Percentiles rank a stretch among this genome's conserved stretches.
Evolutionary conservation across 2,888 invertebrate species (phyloP).

Genomic region (Hirtodrosophila cameraria): DNA sequence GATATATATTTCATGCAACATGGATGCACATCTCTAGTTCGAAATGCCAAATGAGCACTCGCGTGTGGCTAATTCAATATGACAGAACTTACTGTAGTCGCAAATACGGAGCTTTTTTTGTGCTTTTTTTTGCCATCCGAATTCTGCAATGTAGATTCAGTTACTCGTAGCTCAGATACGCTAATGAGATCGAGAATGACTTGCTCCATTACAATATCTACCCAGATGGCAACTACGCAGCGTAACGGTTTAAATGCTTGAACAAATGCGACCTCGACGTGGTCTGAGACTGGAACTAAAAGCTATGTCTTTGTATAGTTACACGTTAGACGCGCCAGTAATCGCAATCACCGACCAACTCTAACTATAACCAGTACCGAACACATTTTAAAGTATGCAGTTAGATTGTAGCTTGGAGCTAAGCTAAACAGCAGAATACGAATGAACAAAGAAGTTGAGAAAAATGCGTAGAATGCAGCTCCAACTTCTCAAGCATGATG

Average conservation of each 20-base stretch:
- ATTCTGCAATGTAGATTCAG: slow-evolving; percentile 19
- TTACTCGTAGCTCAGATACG: slow-evolving; percentile 15
- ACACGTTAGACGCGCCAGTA: not conserved
- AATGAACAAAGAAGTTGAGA: slow-evolving; percentile 15
- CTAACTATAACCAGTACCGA: slow-evolving; percentile 10
- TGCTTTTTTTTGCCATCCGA: slow-evolving; percentile 12
- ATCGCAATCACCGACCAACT: slow-evolving; percentile 1
- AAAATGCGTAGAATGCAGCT: slow-evolving; percentile 13
- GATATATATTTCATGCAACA: not conserved
- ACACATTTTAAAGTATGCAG: slow-evolving; percentile 4
- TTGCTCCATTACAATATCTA: slow-evolving; percentile 20
- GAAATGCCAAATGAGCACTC: slow-evolving; percentile 27
- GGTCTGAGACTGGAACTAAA: slow-evolving; percentile 22
- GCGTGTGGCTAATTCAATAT: slow-evolving; percentile 51
- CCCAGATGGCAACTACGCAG: slow-evolving; percentile 35
- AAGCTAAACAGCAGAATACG: too few species aligned
- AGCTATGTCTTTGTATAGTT: not conserved
- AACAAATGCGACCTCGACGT: slow-evolving; percentile 48
- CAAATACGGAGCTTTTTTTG: slow-evolving; percentile 1
- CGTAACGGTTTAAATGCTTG: slow-evolving; percentile 54
- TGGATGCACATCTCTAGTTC: slow-evolving; percentile 11
- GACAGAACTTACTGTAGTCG: slow-evolving; percentile 16
- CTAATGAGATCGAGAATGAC: slow-evolving; percentile 29
- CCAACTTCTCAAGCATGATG: slow-evolving; percentile 3
- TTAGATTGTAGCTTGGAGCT: slow-evolving; percentile 4